Conservation (phyloP, 2,113 vertebrate species). For the Paradisaea rubra region DNA sequence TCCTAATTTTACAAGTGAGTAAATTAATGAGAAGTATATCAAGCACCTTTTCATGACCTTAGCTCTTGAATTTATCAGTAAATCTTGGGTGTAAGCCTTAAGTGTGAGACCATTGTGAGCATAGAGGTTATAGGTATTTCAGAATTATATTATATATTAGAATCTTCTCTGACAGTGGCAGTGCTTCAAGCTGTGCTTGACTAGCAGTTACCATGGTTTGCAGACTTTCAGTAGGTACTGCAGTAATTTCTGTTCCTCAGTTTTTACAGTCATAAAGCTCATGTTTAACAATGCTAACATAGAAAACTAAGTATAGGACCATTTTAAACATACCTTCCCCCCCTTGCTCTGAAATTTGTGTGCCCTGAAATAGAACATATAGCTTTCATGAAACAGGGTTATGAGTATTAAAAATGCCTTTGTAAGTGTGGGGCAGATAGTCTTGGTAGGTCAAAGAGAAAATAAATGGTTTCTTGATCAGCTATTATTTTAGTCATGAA, state of each 20-base stretch:
- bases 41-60: neutral
- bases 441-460: neutral
- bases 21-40: neutral
- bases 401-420: neutral
- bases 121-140: neutral
- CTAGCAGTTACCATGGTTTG: neutral
- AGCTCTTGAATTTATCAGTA: neutral
- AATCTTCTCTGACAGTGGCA: neutral
- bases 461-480: neutral
- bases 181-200: neutral
- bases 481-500: neutral
- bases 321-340: neutral
- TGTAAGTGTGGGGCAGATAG: neutral
- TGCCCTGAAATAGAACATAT: neutral
- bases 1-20: neutral
- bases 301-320: neutral
- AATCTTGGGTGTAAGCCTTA: neutral
- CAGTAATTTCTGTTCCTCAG: neutral
- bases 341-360: fast-evolving
- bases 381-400: neutral
- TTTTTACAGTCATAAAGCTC: neutral
- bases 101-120: neutral
- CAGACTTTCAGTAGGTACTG: neutral
- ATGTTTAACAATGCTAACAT: neutral
- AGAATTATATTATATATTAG: neutral